Evolutionary conservation across 2,797 vertebrate species (phyloP).

Genomic region (Molothrus ater): DNA sequence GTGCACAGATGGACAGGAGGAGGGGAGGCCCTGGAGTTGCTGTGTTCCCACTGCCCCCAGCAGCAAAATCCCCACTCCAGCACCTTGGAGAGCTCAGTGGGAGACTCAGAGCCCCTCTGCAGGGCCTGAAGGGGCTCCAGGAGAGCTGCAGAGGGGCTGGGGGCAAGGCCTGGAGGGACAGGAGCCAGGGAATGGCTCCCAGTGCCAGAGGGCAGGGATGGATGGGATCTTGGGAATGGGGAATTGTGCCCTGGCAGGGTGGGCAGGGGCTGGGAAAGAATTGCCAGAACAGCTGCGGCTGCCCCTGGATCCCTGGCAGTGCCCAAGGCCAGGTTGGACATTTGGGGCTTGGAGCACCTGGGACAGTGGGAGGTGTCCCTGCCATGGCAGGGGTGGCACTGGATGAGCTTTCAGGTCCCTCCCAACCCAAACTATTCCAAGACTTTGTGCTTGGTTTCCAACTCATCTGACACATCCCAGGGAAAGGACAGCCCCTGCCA

Average conservation of each 20-base stretch:
- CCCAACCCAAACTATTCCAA: neutral
- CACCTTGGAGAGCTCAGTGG: neutral
- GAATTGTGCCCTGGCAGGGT: too few species aligned
- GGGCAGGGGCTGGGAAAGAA: neutral
- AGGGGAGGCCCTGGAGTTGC: neutral
- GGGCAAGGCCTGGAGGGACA: fast-evolving
- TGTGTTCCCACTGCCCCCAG: neutral
- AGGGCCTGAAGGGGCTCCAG: neutral
- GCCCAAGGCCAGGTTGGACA: neutral
- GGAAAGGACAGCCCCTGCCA: fast-evolving
- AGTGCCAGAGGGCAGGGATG: too few species aligned
- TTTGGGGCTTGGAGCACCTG: fast-evolving
- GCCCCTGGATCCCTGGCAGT: neutral
- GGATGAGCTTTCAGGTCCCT: fast-evolving
- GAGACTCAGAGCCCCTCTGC: neutral
- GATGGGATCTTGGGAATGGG: too few species aligned
- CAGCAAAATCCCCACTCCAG: neutral
- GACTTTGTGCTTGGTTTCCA: neutral
- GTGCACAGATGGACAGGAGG: neutral
- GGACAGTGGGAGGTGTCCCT: neutral
- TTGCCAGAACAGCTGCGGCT: neutral
- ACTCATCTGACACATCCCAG: neutral
- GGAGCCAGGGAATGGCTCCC: too few species aligned
- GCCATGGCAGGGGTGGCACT: neutral
- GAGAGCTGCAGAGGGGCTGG: neutral